Percentiles rank a stretch among this genome's conserved stretches.
Evolutionary conservation across 2,113 vertebrate species (phyloP).

Genomic region (Lota lota): DNA sequence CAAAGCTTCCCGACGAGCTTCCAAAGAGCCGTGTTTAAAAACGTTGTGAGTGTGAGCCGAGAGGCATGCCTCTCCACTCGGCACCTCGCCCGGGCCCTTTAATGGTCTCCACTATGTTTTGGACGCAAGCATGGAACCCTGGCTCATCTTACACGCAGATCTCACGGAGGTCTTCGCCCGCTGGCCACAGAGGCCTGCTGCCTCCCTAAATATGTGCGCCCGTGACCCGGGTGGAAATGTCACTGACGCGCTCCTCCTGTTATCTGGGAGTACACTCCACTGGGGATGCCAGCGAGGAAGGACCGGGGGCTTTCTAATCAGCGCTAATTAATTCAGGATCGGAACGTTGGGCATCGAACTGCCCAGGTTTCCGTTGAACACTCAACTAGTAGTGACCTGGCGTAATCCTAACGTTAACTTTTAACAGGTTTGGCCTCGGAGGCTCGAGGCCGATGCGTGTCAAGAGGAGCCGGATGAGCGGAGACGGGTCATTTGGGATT

Average conservation of each 20-base stretch:
- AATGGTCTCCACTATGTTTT: slow-evolving; percentile 34
- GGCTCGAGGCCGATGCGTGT: slow-evolving; percentile 15
- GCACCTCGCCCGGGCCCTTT: slow-evolving; percentile 9
- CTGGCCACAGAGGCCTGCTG: slow-evolving; percentile 40
- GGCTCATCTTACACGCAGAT: slow-evolving; percentile 20
- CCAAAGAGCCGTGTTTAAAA: background rate
- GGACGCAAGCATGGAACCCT: slow-evolving; percentile 18
- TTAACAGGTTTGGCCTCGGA: slow-evolving; percentile 46
- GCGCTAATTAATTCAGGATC: slow-evolving; percentile 47
- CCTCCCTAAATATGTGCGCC: slow-evolving; percentile 42
- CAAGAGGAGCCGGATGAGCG: slow-evolving; percentile 1
- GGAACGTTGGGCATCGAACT: slow-evolving; percentile 28
- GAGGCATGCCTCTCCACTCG: slow-evolving; percentile 21
- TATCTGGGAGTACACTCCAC: background rate
- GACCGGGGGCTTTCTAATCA: slow-evolving; percentile 32
- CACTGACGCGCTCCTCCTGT: background rate
- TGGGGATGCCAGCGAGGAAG: slow-evolving; percentile 35
- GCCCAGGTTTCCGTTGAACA: background rate
- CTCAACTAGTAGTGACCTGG: background rate
- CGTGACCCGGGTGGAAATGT: slow-evolving; percentile 49
- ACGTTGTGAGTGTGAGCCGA: background rate
- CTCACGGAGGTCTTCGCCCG: slow-evolving; percentile 25
- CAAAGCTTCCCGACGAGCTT: background rate
- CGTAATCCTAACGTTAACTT: slow-evolving; percentile 11
- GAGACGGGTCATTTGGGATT: background rate